Percentiles rank a stretch among this genome's conserved stretches.
These are phyloP conservation scores for Lottia gigantea DNA, from an alignment of 2,888 invertebrate genomes.

Conservation along the genomic window DNA sequence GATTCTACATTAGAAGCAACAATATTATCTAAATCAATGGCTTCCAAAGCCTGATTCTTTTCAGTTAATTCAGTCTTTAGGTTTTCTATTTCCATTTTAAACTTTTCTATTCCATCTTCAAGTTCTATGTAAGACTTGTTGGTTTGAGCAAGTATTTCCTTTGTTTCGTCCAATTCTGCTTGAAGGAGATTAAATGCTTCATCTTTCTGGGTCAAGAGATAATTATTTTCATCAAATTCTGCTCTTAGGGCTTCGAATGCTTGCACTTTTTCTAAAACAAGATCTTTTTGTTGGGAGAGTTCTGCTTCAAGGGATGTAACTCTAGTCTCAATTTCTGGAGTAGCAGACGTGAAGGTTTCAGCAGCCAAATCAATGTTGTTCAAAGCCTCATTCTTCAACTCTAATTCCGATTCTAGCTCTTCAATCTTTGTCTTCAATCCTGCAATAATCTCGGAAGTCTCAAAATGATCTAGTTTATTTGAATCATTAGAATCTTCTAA, in stretches of 20 bases:
- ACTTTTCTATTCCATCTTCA: slow-evolving; percentile 4
- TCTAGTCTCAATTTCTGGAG: background rate
- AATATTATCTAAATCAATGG: background rate
- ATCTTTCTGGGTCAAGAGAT: background rate
- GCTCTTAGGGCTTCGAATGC: background rate
- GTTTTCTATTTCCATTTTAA: background rate
- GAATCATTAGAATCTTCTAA: background rate
- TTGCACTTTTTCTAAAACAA: background rate
- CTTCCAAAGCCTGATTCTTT: background rate
- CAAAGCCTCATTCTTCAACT: background rate
- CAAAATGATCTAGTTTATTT: background rate
- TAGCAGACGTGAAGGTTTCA: background rate
- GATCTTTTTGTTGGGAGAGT: background rate
- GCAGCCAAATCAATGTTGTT: background rate
- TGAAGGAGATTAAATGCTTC: background rate
- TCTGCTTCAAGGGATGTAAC: slow-evolving; percentile 1
- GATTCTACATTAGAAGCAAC: background rate
- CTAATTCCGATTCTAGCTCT: background rate
- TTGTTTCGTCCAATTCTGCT: slow-evolving; percentile 8
- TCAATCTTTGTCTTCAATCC: background rate
- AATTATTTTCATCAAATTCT: slow-evolving; percentile 1
- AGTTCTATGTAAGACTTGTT: background rate
- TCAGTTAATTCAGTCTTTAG: background rate
- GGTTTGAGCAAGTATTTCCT: background rate
- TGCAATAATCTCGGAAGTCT: background rate